A percentile compares a stretch with the other conserved stretches of the same genome.
Conservation (phyloP, 2,888 invertebrate species). For the Halictus quadricinctus region DNA sequence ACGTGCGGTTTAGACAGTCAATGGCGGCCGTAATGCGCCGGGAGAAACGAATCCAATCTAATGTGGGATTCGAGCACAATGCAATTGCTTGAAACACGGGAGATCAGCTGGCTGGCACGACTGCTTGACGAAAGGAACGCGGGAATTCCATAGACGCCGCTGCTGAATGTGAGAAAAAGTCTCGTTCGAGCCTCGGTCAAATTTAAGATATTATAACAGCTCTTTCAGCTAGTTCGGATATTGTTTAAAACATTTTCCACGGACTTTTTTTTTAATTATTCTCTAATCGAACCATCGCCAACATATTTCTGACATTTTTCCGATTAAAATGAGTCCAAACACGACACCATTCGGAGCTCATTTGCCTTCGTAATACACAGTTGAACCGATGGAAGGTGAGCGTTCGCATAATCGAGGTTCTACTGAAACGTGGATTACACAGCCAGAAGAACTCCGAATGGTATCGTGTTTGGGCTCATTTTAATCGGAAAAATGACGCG, state of each 20-base stretch:
- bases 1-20: conserved; percentile 10
- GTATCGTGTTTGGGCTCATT: neutral
- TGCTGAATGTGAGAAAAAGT: neutral
- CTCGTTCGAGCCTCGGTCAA: neutral
- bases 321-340: neutral
- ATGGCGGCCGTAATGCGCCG: conserved; percentile 6
- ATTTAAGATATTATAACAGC: neutral
- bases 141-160: neutral
- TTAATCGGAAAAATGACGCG: neutral
- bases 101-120: neutral
- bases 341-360: neutral
- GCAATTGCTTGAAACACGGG: conserved; percentile 6
- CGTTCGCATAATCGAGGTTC: neutral
- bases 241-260: neutral
- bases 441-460: neutral
- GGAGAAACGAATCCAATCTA: conserved; percentile 11
- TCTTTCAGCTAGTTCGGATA: neutral
- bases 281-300: neutral
- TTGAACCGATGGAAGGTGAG: neutral
- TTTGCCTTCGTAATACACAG: no score
- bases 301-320: neutral
- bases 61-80: conserved; percentile 23
- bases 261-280: neutral
- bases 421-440: neutral
- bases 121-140: neutral